Conservation (phyloP, 2,888 invertebrate species). For the Priocnemis perturbator region DNA sequence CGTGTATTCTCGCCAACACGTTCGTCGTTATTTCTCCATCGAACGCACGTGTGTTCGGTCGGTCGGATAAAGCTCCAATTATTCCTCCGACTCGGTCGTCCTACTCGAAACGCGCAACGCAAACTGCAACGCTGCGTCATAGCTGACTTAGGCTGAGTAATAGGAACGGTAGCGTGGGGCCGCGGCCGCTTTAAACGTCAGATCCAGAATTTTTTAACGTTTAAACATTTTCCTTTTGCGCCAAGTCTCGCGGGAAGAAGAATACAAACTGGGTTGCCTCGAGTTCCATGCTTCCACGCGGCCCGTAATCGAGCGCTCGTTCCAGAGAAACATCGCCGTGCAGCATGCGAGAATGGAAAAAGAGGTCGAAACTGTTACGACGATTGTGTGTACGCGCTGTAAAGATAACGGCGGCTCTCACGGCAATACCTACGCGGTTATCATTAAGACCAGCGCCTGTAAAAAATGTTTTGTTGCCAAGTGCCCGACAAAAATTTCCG, state of each 20-base stretch:
- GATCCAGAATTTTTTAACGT: too few relatives aligned
- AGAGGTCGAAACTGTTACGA: conserved; percentile 51
- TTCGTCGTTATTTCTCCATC: conserved; percentile 1
- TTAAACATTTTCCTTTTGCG: not conserved
- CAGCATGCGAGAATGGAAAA: conserved; percentile 44
- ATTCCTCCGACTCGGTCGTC: too few relatives aligned
- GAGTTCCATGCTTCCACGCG: conserved; percentile 13
- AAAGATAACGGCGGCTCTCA: conserved; percentile 51
- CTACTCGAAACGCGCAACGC: too few relatives aligned
- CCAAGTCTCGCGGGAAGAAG: conserved; percentile 13
- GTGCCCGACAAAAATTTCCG: conserved; percentile 8
- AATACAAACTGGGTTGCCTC: conserved; percentile 23
- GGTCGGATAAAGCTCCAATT: too few relatives aligned
- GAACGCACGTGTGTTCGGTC: too few relatives aligned
- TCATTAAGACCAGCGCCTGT: conserved; percentile 43
- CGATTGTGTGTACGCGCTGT: conserved; percentile 52
- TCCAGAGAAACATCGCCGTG: conserved; percentile 21
- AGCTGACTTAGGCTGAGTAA: too few relatives aligned
- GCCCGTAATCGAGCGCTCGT: conserved; percentile 11
- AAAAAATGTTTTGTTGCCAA: conserved; percentile 30
- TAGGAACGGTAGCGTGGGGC: too few relatives aligned
- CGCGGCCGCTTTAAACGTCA: too few relatives aligned
- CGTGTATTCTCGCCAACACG: conserved; percentile 12
- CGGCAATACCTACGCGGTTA: conserved; percentile 45
- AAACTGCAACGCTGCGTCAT: too few relatives aligned